Conservation (phyloP, 2,113 vertebrate genomes). For the Corythaixoides concolor region DNA sequence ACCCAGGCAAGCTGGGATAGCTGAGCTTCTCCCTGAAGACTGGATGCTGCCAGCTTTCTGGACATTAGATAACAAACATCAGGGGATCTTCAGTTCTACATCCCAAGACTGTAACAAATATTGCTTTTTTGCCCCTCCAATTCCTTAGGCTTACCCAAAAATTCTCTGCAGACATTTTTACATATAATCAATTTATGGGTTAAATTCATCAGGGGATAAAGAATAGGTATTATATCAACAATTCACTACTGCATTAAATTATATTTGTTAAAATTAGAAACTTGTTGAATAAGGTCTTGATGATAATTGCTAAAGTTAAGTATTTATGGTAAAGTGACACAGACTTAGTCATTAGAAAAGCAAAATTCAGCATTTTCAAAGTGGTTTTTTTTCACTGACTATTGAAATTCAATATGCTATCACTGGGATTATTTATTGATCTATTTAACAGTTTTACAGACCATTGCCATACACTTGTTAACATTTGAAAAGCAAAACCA, state of each 20-base stretch:
- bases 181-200: conserved; percentile 46
- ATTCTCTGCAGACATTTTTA: conserved; percentile 20
- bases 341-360: conserved; percentile 9
- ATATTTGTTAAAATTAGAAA: conserved; percentile 25
- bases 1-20: neutral
- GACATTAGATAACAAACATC: neutral
- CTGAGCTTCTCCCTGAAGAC: neutral
- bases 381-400: neutral
- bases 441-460: conserved; percentile 33
- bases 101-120: neutral
- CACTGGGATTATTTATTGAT: conserved; percentile 51
- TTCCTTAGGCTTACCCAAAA: neutral
- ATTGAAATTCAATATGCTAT: conserved; percentile 44
- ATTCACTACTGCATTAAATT: conserved; percentile 2
- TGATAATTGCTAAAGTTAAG: conserved; percentile 23
- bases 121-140: neutral
- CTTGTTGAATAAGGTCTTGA: conserved; percentile 38
- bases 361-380: conserved; percentile 42
- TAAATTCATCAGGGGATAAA: conserved; percentile 54
- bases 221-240: neutral
- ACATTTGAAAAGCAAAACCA: conserved; percentile 11
- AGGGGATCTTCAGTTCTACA: neutral
- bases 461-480: neutral
- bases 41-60: neutral
- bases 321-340: neutral